phyloP scores from a whole-genome alignment of 2,113 vertebrate species.

The Phoenicopterus ruber region DNA sequence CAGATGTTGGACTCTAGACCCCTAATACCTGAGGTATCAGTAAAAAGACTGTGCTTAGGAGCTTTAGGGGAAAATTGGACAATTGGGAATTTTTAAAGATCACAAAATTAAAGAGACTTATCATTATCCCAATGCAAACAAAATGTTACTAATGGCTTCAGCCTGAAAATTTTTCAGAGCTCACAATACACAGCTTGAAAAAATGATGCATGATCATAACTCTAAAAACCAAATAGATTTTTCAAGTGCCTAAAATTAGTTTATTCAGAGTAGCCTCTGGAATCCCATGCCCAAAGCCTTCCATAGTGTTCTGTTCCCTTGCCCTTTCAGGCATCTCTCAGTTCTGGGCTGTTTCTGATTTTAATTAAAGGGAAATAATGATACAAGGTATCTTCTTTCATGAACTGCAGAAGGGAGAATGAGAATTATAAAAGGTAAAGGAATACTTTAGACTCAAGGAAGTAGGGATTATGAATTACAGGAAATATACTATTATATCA shows the following conservation, averaged over 20 bases:
- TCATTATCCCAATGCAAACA: background rate
- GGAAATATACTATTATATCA: background rate
- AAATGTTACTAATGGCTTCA: background rate
- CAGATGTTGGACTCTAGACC: background rate
- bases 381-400: conserved; percentile 22
- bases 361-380: conserved; percentile 18
- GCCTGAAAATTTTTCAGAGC: background rate
- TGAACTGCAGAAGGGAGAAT: background rate
- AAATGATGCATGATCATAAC: background rate
- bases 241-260: background rate
- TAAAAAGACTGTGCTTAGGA: background rate
- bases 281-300: background rate
- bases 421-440: background rate
- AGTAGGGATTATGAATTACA: background rate
- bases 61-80: background rate
- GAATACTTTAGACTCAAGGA: background rate
- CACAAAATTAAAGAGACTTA: background rate
- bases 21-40: background rate
- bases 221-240: background rate
- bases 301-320: background rate
- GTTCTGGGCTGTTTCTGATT: background rate
- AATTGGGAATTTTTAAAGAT: background rate
- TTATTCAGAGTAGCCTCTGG: background rate
- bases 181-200: background rate
- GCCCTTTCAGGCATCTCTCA: background rate